Evolutionary conservation across 2,113 vertebrate species (phyloP), one percentile per base, ranked within the genome.

Genomic region (Isichthys henryi): DNA sequence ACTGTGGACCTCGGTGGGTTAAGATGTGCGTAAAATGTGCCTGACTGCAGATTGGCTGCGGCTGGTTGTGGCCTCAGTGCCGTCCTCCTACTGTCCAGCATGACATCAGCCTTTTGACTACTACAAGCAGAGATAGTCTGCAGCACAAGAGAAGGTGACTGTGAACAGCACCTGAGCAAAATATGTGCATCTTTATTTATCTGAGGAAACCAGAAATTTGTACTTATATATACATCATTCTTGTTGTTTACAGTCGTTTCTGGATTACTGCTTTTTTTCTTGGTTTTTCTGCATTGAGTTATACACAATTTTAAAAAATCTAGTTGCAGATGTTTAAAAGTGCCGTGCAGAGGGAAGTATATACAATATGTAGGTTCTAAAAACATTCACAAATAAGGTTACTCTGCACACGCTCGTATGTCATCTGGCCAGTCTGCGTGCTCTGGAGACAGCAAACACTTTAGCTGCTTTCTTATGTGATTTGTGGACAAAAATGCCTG

Each of bases 81-180:
- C 95, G 93, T 45, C 94, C 93, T 93, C 90, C 93, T 94, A 94
- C 93, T 95, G 95, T 94, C 95, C 95, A 95, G 91, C 91, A 93
- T 94, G 94, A 93, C 94, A 23, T 45, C 7, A 23, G 80, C 19
- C 19, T 92, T 43, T 90, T 93, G 91, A 90, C 91, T 93, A 93
- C 93, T 89, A 91, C 91, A 92, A 88, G 92, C 83, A 92, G 95
- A 93, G 93, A 95, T 94, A 94, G 93, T 92, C 92, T 91, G 91
- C 88, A 89, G 56, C 19, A 19, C 70, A 6, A 13, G 9, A 15
- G 31, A 77, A 39, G 70, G 13, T 10, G 58, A 66, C n/a, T 27
- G 58, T 0, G n/a, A 31, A 4, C n/a, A 13, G 62, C 62, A 31
- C 10, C 62, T 6, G 10, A 11, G 3, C 62, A 27, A 3, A 66